Conservation (phyloP, 2,113 vertebrate species). For the Dolichallabes microphthalmus region DNA sequence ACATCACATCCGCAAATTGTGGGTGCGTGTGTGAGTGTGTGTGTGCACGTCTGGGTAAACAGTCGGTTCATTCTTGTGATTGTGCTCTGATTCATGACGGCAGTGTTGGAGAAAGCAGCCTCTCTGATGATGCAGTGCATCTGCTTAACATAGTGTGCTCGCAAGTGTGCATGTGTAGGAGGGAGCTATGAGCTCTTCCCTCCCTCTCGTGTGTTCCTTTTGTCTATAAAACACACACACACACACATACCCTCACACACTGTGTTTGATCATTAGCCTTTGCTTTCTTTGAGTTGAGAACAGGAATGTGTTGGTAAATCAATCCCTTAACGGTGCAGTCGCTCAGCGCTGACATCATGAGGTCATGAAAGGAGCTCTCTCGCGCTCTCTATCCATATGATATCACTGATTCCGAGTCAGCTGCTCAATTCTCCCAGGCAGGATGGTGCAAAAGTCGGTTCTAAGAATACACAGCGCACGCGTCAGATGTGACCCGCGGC, state of each 20-base stretch:
- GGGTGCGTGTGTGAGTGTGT: background rate
- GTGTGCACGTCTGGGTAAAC: background rate
- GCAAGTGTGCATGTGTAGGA: conserved; percentile 43
- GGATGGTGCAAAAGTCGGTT: conserved; percentile 26
- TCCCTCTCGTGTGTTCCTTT: conserved; percentile 9
- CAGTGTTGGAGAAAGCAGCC: conserved; percentile 29
- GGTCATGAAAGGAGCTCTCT: conserved; percentile 12
- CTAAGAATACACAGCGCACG: conserved; percentile 38
- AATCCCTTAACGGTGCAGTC: conserved; percentile 25
- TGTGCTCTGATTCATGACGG: conserved; percentile 24
- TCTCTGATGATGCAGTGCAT: conserved; percentile 44
- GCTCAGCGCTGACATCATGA: conserved; percentile 1
- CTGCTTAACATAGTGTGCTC: conserved; percentile 45
- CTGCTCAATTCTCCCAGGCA: conserved; percentile 9
- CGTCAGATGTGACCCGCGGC: conserved; percentile 37
- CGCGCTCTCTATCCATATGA: background rate
- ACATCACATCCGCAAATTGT: conserved; percentile 5
- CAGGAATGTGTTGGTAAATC: conserved; percentile 25
- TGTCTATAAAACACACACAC: conserved; percentile 9
- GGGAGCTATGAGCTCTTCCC: conserved; percentile 35
- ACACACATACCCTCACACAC: background rate
- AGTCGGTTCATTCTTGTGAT: background rate
- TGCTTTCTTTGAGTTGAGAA: conserved; percentile 8
- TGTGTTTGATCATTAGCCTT: conserved; percentile 8
- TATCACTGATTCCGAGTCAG: conserved; percentile 15